These are phyloP conservation scores for Machaerirhynchus nigripectus DNA, from an alignment of 2,113 vertebrate genomes.

Conservation along the genomic window DNA sequence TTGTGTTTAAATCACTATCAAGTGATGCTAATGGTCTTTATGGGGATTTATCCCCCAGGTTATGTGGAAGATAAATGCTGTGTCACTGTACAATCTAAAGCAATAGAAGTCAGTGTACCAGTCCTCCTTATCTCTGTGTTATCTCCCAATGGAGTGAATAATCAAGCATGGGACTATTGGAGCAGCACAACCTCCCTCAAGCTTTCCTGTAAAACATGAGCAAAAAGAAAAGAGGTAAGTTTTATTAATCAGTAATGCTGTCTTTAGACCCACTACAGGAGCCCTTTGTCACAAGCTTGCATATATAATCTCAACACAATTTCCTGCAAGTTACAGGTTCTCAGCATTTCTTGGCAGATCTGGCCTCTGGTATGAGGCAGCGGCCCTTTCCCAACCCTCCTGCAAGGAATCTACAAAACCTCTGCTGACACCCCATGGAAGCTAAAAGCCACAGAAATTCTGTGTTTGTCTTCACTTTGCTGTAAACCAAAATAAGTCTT, in stretches of 20 bases:
- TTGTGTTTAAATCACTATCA: background rate
- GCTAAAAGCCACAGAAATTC: background rate
- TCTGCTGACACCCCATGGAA: background rate
- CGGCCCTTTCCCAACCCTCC: background rate
- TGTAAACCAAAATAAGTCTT: background rate
- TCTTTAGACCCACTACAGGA: background rate
- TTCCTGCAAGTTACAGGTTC: background rate
- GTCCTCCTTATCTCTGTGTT: background rate
- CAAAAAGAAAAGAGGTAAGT: background rate
- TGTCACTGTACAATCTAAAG: background rate
- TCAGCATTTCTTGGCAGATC: background rate
- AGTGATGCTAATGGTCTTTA: background rate
- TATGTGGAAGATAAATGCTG: background rate
- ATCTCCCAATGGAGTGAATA: background rate
- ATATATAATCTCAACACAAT: background rate
- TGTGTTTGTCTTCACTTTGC: background rate
- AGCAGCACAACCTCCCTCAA: background rate
- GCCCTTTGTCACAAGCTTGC: background rate
- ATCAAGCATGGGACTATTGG: background rate
- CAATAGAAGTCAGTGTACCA: background rate
- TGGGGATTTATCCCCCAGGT: background rate
- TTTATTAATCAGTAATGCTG: background rate
- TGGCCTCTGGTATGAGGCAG: background rate
- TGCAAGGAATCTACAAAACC: background rate
- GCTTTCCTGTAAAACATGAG: background rate